These are phyloP conservation scores for Phortica variegata DNA, from an alignment of 1,140 invertebrate species.

Conservation along the genomic window DNA sequence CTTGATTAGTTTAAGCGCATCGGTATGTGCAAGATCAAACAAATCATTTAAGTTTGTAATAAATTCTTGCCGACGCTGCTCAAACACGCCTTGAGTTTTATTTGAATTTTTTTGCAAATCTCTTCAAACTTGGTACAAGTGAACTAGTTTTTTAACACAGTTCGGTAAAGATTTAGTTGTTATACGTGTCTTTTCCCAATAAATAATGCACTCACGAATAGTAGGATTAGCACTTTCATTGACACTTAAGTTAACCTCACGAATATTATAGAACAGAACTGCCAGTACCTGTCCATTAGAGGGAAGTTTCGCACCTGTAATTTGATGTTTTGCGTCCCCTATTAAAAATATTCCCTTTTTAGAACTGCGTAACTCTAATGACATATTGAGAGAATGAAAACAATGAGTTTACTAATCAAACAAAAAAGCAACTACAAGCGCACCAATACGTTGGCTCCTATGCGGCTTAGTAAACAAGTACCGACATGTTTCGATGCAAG, in stretches of 20 bases:
- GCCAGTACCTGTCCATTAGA: constrained; percentile 37
- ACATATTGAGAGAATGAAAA: constrained; percentile 8
- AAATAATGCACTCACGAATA: constrained; percentile 32
- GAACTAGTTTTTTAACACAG: constrained; percentile 33
- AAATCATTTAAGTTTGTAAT: constrained; percentile 21
- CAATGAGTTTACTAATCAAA: constrained; percentile 14
- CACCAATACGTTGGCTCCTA: not conserved
- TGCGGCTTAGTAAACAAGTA: not conserved
- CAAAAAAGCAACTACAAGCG: constrained; percentile 4
- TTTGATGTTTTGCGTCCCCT: constrained; percentile 23
- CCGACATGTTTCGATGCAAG: not conserved
- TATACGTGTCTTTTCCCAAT: constrained; percentile 36
- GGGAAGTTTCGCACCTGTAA: constrained; percentile 37
- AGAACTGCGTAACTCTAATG: constrained; percentile 4
- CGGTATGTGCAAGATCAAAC: constrained; percentile 14
- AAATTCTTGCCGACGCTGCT: constrained; percentile 21
- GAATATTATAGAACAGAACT: constrained; percentile 41
- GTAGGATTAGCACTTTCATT: constrained; percentile 41
- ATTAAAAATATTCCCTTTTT: constrained; percentile 7
- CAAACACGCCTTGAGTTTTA: constrained; percentile 25
- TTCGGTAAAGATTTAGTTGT: constrained; percentile 31
- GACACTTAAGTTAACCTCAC: constrained; percentile 32
- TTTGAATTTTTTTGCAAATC: constrained; percentile 34
- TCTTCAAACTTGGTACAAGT: constrained; percentile 27
- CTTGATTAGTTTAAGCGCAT: constrained; percentile 22